These are phyloP conservation scores for Ornithoptera priamus DNA, from an alignment of 2,888 invertebrate species.

Conservation along the genomic window DNA sequence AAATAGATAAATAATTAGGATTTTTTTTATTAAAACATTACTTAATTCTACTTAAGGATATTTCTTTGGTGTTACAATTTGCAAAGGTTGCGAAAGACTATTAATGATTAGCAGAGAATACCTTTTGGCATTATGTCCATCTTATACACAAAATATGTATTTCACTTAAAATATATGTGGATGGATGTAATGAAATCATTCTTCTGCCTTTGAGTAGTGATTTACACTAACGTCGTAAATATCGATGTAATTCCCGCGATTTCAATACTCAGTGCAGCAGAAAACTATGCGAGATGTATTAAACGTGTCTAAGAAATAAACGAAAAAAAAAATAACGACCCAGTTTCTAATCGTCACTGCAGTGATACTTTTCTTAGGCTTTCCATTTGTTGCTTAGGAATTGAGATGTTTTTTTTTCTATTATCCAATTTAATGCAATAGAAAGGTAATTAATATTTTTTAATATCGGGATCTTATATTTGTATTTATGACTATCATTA, in stretches of 20 bases:
- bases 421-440: neutral
- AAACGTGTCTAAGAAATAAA: neutral
- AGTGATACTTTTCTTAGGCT: neutral
- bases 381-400: neutral
- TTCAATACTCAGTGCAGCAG: neutral
- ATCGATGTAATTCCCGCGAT: neutral
- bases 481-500: neutral
- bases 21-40: no score
- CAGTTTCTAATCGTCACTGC: neutral
- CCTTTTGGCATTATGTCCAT: no score
- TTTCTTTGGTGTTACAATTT: no score
- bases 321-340: neutral
- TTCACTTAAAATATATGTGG: no score
- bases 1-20: no score
- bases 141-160: no score
- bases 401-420: neutral
- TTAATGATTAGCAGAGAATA: no score
- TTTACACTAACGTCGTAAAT: no score
- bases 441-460: neutral
- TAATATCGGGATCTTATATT: neutral
- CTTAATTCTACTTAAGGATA: no score
- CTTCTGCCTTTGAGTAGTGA: no score
- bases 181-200: no score
- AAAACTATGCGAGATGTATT: neutral
- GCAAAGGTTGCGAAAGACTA: no score